A percentile compares a stretch with the other conserved stretches of the same genome.
These are phyloP conservation scores for Todus mexicanus DNA, from an alignment of 2,797 vertebrate species.

Conservation along the genomic window DNA sequence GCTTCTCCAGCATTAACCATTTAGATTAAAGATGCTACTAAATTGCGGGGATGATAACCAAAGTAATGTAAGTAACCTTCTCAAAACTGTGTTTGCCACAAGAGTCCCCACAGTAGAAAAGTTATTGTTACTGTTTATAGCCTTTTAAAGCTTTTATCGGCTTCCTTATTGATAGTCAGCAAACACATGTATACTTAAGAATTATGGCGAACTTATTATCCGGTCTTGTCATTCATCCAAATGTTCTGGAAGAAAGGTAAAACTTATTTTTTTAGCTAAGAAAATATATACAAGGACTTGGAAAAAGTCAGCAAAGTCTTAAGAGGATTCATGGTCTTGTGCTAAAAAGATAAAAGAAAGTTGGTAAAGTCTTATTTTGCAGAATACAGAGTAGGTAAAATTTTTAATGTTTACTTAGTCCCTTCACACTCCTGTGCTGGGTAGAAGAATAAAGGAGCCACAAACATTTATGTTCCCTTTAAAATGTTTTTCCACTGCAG, in stretches of 20 bases:
- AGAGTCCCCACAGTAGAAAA: neutral
- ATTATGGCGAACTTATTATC: neutral
- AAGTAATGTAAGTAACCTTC: neutral
- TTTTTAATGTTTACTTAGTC: neutral
- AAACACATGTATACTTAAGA: neutral
- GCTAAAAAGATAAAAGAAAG: slow-evolving; percentile 27
- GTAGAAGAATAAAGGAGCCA: neutral
- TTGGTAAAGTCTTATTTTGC: neutral
- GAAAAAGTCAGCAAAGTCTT: slow-evolving; percentile 7
- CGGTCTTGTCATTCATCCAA: neutral
- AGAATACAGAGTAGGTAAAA: neutral
- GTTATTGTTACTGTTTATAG: neutral
- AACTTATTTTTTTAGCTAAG: neutral
- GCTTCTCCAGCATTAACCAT: neutral
- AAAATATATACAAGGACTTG: slow-evolving; percentile 6
- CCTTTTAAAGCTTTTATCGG: slow-evolving; percentile 4
- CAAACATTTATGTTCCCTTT: neutral
- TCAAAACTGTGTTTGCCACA: neutral
- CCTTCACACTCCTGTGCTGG: neutral
- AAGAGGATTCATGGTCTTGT: neutral
- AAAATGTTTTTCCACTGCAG: neutral
- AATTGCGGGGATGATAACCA: neutral
- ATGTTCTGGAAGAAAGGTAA: neutral
- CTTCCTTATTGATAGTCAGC: neutral
- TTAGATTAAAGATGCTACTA: neutral